Conservation (phyloP, 53 echinoderm and acorn worm species). For the Crossaster papposus region DNA sequence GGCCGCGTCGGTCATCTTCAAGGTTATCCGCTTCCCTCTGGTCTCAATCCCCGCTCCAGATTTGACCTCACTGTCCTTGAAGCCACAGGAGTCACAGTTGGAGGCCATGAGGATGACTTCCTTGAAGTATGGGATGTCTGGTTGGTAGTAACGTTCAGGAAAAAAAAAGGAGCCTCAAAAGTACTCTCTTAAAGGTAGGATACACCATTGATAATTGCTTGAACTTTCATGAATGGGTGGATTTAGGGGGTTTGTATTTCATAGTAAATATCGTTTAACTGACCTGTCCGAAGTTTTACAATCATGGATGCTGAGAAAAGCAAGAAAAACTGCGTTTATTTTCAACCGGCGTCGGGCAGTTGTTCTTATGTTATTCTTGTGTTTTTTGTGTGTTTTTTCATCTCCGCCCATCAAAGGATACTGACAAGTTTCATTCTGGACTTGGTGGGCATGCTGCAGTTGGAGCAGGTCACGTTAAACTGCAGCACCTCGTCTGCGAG, state of each 20-base stretch:
- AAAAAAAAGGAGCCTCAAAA: not conserved
- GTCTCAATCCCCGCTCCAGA: conserved; percentile 85
- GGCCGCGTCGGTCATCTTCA: conserved; percentile 84
- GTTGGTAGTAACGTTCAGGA: not conserved
- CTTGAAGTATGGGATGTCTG: conserved; percentile 95
- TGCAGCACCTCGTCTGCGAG: conserved; percentile 74
- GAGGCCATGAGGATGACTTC: conserved; percentile 89
- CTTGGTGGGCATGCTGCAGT: conserved; percentile 70
- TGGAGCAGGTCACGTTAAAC: conserved; percentile 75
- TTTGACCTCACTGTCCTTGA: conserved; percentile 81
- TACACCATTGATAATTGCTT: no score
- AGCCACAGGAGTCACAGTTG: conserved; percentile 79
- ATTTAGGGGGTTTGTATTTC: no score
- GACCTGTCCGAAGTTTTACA: no score
- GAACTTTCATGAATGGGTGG: no score
- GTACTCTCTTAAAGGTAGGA: no score
- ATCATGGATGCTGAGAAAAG: no score
- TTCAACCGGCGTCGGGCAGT: no score
- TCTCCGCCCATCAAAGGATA: conserved; percentile 95
- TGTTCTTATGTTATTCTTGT: no score
- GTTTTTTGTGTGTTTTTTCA: no score
- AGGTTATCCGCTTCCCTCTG: conserved; percentile 74
- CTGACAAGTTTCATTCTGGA: conserved; percentile 90
- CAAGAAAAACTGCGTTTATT: no score
- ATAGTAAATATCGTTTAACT: no score